Evolutionary conservation across 2,888 invertebrate species (phyloP).

Genomic region (Euproctis similis): DNA sequence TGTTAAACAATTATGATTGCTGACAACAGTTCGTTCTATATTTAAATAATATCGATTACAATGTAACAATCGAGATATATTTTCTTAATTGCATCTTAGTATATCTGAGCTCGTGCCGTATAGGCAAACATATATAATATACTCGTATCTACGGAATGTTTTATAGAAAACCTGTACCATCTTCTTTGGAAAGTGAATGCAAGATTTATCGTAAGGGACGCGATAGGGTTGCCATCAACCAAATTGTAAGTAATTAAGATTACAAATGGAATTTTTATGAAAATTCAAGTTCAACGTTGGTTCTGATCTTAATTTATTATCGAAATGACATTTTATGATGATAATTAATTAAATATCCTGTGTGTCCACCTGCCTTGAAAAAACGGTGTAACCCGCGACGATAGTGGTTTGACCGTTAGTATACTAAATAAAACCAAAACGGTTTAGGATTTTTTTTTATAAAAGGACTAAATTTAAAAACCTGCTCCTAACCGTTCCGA

Average conservation of each 20-base stretch:
- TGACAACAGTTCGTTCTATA: no score
- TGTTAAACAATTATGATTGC: no score
- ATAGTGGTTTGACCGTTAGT: no score
- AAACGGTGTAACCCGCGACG: neutral
- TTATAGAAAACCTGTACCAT: conserved; percentile 46
- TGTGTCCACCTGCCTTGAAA: neutral
- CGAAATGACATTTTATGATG: conserved; percentile 1
- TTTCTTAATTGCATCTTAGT: conserved; percentile 15
- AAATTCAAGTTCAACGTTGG: neutral
- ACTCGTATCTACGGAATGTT: conserved; percentile 38
- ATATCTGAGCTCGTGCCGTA: conserved; percentile 33
- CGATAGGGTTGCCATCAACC: conserved; percentile 14
- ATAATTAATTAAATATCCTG: conserved; percentile 1
- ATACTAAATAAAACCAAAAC: no score
- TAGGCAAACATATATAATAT: no score
- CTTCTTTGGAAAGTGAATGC: conserved; percentile 54
- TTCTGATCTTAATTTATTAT: neutral
- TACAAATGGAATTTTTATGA: neutral
- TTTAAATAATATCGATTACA: no score
- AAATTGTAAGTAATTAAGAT: conserved; percentile 2
- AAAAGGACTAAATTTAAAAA: no score
- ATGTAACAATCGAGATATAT: no score
- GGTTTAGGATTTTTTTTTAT: no score
- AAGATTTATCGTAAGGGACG: conserved; percentile 22
- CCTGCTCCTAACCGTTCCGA: no score